These are phyloP conservation scores for Cyphomyrus plagiostoma DNA, from an alignment of 2,113 vertebrate genomes.

Conservation along the genomic window DNA sequence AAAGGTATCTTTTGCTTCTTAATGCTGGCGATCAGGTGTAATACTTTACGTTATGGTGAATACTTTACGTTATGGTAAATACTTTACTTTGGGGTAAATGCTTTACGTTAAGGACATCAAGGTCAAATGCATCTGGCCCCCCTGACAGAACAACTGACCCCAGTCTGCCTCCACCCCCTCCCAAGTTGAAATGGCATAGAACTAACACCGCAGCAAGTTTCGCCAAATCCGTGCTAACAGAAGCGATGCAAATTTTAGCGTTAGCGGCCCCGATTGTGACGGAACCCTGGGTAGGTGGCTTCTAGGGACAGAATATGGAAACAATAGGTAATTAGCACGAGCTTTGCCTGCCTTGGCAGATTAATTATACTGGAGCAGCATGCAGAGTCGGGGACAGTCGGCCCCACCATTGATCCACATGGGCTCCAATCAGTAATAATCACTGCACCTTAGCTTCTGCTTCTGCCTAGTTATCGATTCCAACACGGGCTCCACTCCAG, in stretches of 20 bases:
- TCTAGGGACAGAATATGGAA: not conserved
- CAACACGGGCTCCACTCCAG: slow-evolving; percentile 5
- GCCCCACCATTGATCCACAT: slow-evolving; percentile 41
- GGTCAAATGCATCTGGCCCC: too few species aligned
- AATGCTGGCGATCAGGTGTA: too few species aligned
- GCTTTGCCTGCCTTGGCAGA: slow-evolving; percentile 24
- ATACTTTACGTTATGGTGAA: too few species aligned
- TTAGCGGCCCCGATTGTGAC: not conserved
- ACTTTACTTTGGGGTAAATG: too few species aligned
- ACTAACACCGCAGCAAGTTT: too few species aligned
- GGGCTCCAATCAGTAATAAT: slow-evolving; percentile 50
- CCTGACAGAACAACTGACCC: too few species aligned
- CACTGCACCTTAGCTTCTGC: slow-evolving; percentile 30
- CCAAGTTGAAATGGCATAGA: too few species aligned
- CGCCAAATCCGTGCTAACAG: not conserved
- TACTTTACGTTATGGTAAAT: too few species aligned
- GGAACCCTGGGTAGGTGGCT: not conserved
- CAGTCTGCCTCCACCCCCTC: too few species aligned
- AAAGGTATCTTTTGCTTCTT: too few species aligned
- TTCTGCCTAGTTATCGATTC: slow-evolving; percentile 31
- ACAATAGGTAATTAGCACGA: not conserved
- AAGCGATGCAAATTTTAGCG: not conserved
- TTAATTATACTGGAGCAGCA: slow-evolving; percentile 31
- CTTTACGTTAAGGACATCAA: too few species aligned
- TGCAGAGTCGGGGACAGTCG: slow-evolving; percentile 36